phyloP scores from a whole-genome alignment of 2,888 invertebrate species.

The Rhogogaster chlorosoma region DNA sequence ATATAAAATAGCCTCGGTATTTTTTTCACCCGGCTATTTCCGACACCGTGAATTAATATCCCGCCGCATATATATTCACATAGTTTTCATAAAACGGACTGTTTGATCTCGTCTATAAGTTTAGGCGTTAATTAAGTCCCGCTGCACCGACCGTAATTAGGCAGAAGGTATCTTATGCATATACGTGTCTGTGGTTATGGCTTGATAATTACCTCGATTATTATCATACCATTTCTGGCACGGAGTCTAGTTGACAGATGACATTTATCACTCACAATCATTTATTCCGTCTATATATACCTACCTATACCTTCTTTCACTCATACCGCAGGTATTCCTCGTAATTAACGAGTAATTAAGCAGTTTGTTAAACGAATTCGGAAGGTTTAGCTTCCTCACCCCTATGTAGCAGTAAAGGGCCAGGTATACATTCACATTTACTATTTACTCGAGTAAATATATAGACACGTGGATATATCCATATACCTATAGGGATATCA shows the following conservation, averaged over 20 bases:
- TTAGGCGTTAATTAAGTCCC: not conserved
- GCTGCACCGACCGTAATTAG: not conserved
- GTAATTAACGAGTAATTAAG: conserved; percentile 40
- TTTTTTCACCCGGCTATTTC: not conserved
- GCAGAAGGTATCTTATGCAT: not conserved
- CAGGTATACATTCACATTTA: not conserved
- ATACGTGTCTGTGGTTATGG: conserved; percentile 8
- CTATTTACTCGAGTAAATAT: not conserved
- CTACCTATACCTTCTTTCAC: not conserved
- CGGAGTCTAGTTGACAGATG: conserved; percentile 8
- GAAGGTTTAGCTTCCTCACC: not conserved
- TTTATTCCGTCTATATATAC: too few relatives aligned
- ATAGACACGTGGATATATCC: not conserved
- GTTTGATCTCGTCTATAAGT: not conserved
- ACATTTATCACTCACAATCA: conserved; percentile 22
- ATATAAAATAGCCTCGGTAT: too few relatives aligned
- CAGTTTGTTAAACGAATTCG: conserved; percentile 22
- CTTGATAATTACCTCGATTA: conserved; percentile 21
- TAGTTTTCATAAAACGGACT: conserved; percentile 9
- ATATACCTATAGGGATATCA: not conserved
- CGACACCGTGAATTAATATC: not conserved
- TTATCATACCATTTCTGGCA: not conserved
- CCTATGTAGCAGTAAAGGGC: not conserved
- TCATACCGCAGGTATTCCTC: not conserved
- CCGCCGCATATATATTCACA: not conserved